Evolutionary conservation across 2,113 vertebrate genomes (phyloP).

Genomic region (Monopterus albus): DNA sequence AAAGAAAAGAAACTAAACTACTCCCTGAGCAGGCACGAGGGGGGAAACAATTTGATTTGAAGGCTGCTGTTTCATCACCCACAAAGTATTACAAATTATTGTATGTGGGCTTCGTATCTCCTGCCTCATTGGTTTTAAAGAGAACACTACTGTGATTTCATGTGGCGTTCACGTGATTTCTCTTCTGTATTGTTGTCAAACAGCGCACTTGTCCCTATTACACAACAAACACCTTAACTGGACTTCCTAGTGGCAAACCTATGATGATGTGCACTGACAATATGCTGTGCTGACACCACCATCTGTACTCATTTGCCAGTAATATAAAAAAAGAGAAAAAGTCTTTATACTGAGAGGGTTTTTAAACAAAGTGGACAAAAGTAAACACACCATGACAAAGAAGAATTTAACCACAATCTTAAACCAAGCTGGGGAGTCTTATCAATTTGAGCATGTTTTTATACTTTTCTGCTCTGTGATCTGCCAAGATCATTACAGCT

Average conservation of each 20-base stretch:
- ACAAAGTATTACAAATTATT: conserved; percentile 32
- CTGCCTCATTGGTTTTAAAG: conserved; percentile 47
- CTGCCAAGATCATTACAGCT: not conserved
- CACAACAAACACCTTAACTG: conserved; percentile 30
- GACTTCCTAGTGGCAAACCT: conserved; percentile 43
- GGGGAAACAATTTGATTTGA: not conserved
- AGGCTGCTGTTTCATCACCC: conserved; percentile 29
- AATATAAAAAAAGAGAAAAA: not conserved
- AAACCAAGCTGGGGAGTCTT: not conserved
- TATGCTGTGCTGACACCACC: conserved; percentile 17
- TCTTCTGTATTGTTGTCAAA: conserved; percentile 30
- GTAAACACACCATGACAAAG: not conserved
- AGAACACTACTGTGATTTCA: conserved; percentile 28
- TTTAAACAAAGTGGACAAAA: not conserved
- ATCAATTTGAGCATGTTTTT: too few relatives aligned
- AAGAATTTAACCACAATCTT: not conserved
- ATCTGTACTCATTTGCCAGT: not conserved
- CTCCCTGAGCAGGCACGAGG: conserved; percentile 14
- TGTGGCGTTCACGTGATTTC: conserved; percentile 35
- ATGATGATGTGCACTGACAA: conserved; percentile 15
- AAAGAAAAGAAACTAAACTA: too few relatives aligned
- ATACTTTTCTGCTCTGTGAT: not conserved
- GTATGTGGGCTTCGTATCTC: conserved; percentile 26
- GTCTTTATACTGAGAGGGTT: not conserved
- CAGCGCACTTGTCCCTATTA: not conserved